These are phyloP conservation scores for Hydrotaea cyrtoneurina DNA, from an alignment of 2,888 invertebrate genomes.

Conservation along the genomic window DNA sequence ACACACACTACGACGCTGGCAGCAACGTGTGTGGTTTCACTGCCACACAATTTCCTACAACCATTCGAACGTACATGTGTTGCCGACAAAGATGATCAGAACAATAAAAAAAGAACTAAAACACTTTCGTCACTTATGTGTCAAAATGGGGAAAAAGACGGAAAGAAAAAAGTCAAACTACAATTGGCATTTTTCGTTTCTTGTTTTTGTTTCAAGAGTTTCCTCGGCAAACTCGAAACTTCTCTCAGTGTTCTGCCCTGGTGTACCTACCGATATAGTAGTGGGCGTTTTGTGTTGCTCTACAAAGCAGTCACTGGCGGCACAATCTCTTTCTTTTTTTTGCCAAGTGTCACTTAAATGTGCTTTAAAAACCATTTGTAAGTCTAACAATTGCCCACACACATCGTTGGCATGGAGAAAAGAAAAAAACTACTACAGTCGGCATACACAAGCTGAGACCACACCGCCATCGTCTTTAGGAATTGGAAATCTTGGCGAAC, in stretches of 20 bases:
- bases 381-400: constrained; percentile 57
- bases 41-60: constrained; percentile 25
- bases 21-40: constrained; percentile 28
- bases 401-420: constrained; percentile 44
- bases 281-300: constrained; percentile 57
- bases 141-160: constrained; percentile 44
- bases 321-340: constrained; percentile 32
- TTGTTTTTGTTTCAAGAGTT: constrained; percentile 9
- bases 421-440: constrained; percentile 11
- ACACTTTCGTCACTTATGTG: constrained; percentile 64
- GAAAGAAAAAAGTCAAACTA: constrained; percentile 19
- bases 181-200: constrained; percentile 41
- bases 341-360: constrained; percentile 58
- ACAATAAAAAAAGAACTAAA: constrained; percentile 18
- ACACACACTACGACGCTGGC: neutral
- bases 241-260: neutral
- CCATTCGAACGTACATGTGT: constrained; percentile 7
- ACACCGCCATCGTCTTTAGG: neutral
- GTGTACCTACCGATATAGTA: constrained; percentile 33
- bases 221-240: constrained; percentile 18
- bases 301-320: constrained; percentile 47
- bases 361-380: constrained; percentile 47
- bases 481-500: neutral
- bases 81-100: constrained; percentile 57
- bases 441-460: neutral